Evolutionary conservation across 64 coral and sea anemone species (phyloP), one percentile per base, ranked within the genome.

Genomic region (Platygyra sinensis): DNA sequence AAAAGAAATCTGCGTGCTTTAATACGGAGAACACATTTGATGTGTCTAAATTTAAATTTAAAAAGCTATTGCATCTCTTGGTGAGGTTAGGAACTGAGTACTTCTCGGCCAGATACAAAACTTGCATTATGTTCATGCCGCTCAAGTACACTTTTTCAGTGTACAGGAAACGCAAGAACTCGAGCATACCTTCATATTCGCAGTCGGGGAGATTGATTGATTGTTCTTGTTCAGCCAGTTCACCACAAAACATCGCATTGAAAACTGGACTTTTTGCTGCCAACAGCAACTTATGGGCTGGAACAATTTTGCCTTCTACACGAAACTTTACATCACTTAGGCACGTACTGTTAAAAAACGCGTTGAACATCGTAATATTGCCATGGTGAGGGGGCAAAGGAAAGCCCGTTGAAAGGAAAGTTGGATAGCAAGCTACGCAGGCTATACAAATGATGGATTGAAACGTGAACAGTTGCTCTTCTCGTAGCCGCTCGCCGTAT

Each of bases 11-110:
- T 36, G 33, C 33, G 3, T 36, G 33, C 33, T 36, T 36, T 36
- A 89, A 71, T n/a, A 89, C 75, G 69, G 29, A 52, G 67, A 89
- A 89, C 7, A 89, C 88, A 89, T 89, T 89, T 60, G 67, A 76
- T 31, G 60, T 38, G 69, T 30, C 79, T 5, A 89, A 61, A 67
- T 80, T 89, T 33, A 22, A 80, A 46, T 62, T 33, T 30, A 89
- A 52, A 61, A 71, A 89, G 13, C 65, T 59, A 52, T 55, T 52
- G 80, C 88, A 89, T 52, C 54, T 77, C 42, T 63, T 46, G 65
- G 76, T 60, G 24, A 89, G 33, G 20, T 60, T 71, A 78, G 62
- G 71, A 73, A 89, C 42, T 25, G 80, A 72, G 62, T 89, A 89
- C 36, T 89, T 89, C 19, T 77, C 72, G 63, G 88, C 88, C 76